A percentile compares a stretch with the other conserved stretches of the same genome.
These are phyloP conservation scores for Exephanes ischioxanthus DNA, from an alignment of 2,888 invertebrate genomes.

Conservation along the genomic window DNA sequence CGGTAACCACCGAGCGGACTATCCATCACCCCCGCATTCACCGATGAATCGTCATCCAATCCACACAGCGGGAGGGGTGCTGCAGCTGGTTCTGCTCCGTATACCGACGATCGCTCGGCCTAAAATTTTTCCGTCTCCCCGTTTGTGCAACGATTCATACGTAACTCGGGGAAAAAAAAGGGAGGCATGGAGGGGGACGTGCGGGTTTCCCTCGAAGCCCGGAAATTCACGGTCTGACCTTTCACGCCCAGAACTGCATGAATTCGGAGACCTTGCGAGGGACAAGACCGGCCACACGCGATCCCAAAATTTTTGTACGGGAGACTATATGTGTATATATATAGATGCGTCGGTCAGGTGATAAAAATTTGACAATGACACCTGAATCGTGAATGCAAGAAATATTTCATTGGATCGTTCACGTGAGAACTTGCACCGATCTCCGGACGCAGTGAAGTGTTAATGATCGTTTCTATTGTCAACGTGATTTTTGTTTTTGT, in stretches of 20 bases:
- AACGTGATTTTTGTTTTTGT: no score
- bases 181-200: background rate
- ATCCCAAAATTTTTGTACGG: slow-evolving; percentile 6
- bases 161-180: slow-evolving; percentile 31
- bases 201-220: slow-evolving; percentile 39
- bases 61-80: slow-evolving; percentile 53
- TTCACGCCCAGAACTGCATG: slow-evolving; percentile 3
- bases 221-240: slow-evolving; percentile 57
- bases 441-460: background rate
- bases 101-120: slow-evolving; percentile 21
- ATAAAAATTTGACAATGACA: slow-evolving; percentile 57
- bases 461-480: background rate
- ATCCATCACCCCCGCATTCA: slow-evolving; percentile 83
- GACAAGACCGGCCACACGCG: slow-evolving; percentile 54
- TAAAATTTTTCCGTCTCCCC: slow-evolving; percentile 50
- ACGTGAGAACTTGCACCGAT: background rate
- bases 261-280: slow-evolving; percentile 54
- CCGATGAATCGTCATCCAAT: slow-evolving; percentile 61
- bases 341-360: slow-evolving; percentile 62
- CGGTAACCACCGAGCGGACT: slow-evolving; percentile 75
- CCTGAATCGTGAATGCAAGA: background rate
- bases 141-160: slow-evolving; percentile 50
- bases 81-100: slow-evolving; percentile 72
- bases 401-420: background rate
- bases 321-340: background rate